Conservation (phyloP, 2,113 vertebrate genomes). For the Scatophagus argus region DNA sequence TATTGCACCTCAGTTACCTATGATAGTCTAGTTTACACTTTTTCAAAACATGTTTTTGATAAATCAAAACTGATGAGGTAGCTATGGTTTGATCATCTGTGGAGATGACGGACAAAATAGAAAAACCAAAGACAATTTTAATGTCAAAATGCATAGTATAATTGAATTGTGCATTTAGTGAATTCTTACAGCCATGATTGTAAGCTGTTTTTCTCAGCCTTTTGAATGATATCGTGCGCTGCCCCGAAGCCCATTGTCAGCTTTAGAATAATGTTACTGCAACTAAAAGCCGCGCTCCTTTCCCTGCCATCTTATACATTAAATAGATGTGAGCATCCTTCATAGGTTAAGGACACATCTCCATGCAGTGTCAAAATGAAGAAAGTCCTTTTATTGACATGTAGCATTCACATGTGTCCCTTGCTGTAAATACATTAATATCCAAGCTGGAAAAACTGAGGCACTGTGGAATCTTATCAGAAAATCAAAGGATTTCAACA, state of each 20-base stretch:
- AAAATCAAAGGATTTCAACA: constrained; percentile 1
- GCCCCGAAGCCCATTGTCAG: constrained; percentile 4
- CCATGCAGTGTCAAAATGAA: constrained; percentile 39
- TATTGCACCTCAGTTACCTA: neutral
- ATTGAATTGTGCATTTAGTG: neutral
- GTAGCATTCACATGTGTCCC: constrained; percentile 24
- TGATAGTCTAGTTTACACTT: neutral
- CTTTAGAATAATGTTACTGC: constrained; percentile 27
- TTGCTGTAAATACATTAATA: constrained; percentile 32
- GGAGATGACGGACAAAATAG: neutral
- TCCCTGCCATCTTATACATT: constrained; percentile 12
- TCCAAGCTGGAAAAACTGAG: constrained; percentile 4
- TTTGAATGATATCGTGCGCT: constrained; percentile 18
- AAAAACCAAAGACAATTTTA: constrained; percentile 1
- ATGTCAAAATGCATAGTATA: constrained; percentile 18
- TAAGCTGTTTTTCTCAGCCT: neutral
- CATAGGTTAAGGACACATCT: constrained; percentile 46
- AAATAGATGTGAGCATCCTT: constrained; percentile 31
- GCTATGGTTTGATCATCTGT: neutral
- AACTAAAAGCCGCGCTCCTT: constrained; percentile 5
- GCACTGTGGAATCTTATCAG: neutral
- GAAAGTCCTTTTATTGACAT: constrained; percentile 38
- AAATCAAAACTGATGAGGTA: constrained; percentile 3
- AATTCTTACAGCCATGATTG: neutral
- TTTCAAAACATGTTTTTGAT: neutral